Evolutionary conservation across 2,888 invertebrate genomes (phyloP), one percentile per base, ranked within the genome.

Genomic region (Clunio marinus): DNA sequence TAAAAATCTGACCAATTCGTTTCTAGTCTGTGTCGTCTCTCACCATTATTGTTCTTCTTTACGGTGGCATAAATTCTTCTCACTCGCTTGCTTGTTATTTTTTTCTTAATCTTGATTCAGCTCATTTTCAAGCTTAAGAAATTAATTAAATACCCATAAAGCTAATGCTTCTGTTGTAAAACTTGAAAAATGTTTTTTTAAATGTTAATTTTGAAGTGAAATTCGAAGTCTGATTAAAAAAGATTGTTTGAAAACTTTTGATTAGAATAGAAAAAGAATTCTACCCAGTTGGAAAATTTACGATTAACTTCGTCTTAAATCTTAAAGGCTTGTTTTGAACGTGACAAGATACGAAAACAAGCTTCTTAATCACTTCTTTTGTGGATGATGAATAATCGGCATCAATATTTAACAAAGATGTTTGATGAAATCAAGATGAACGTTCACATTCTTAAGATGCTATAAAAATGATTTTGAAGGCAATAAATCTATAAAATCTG

Each of bases 151-250:
- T 35, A 35, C 8, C 35, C 22, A 32, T 60, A 60, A 60, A 60
- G n/a, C n/a, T 60, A 60, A 60, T 57, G 60, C 60, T 60, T 60
- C 60, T 60, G 60, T 60, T 60, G 37, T 60, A 60, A 60, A 60
- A 27, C 25, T 3, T 25, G 13, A 17, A 27, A 15, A 20, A 60
- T 17, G 2, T 8, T 35, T 35, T 17, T 60, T 15, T 1, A 37
- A 20, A 60, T 60, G 60, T 35, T 60, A 60, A 60, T 60, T 41
- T 15, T 10, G 15, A n/a, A n/a, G n/a, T n/a, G n/a, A n/a, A n/a
- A n/a, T 10, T n/a, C 41, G 15, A 41, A n/a, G 15, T 41, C 41
- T 41, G 41, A 41, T 41, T 41, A 41, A 32, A n/a, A n/a, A n/a
- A 32, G 32, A 10, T 10, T 32, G 32, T 10, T 32, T 32, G 32